Conservation (phyloP, 2,888 invertebrate species). For the Lapara coniferarum region DNA sequence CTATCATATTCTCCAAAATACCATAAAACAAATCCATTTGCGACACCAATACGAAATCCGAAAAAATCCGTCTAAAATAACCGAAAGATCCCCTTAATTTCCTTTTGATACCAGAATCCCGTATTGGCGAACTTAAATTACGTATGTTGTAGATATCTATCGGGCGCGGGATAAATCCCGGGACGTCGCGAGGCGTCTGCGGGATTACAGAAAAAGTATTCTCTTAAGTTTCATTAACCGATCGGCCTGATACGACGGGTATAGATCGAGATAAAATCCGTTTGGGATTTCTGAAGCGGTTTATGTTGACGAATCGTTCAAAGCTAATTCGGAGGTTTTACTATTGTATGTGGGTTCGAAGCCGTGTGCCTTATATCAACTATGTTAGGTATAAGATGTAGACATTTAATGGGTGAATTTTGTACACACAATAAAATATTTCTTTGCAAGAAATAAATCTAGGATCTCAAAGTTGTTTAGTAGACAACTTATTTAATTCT, state of each 20-base stretch:
- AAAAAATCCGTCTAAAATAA: slow-evolving; percentile 36
- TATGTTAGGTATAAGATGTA: too few species aligned
- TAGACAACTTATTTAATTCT: too few species aligned
- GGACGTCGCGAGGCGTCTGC: slow-evolving; percentile 66
- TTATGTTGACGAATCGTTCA: slow-evolving; percentile 13
- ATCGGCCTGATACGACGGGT: slow-evolving; percentile 66
- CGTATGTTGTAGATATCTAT: slow-evolving; percentile 73
- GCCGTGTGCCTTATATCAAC: too few species aligned
- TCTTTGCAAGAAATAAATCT: too few species aligned
- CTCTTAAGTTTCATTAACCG: slow-evolving; percentile 82
- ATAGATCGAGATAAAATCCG: slow-evolving; percentile 52
- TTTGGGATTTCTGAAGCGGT: slow-evolving; percentile 21
- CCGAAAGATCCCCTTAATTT: slow-evolving; percentile 68
- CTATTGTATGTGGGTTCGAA: too few species aligned
- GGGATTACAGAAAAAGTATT: slow-evolving; percentile 75
- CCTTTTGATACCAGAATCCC: slow-evolving; percentile 74
- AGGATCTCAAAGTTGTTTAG: too few species aligned
- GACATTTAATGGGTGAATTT: too few species aligned
- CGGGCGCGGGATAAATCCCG: slow-evolving; percentile 72
- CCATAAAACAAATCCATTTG: too few species aligned
- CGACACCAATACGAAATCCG: background rate
- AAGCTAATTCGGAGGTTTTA: slow-evolving; percentile 4
- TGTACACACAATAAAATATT: too few species aligned
- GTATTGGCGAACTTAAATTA: slow-evolving; percentile 75
- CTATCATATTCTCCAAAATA: too few species aligned